Conservation (phyloP, 2,797 vertebrate species). For the Scleropages formosus region DNA sequence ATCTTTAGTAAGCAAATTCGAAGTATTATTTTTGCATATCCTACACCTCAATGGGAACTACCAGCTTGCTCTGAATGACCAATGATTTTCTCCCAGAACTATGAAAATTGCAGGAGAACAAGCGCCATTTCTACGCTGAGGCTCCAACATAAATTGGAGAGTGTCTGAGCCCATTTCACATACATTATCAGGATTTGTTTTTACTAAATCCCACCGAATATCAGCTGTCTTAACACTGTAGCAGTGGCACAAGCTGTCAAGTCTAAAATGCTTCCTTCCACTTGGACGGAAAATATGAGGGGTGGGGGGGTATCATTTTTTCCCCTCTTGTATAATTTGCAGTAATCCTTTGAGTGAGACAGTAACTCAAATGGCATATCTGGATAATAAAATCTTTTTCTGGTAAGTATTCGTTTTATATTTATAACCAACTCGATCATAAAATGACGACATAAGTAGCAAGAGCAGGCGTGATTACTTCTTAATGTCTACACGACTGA, state of each 20-base stretch:
- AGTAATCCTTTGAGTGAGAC: constrained; percentile 71
- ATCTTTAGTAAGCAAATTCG: no score
- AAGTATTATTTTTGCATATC: no score
- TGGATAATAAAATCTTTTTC: constrained; percentile 74
- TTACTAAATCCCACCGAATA: constrained; percentile 66
- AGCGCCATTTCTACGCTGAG: background rate
- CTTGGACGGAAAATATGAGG: constrained; percentile 43
- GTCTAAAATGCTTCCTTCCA: constrained; percentile 70
- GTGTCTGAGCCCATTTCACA: constrained; percentile 11
- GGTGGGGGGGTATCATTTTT: constrained; percentile 66
- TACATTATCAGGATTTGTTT: constrained; percentile 4
- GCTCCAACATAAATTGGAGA: constrained; percentile 7
- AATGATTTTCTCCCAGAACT: no score
- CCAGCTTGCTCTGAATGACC: no score
- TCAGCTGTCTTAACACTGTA: constrained; percentile 70
- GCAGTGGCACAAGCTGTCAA: constrained; percentile 72
- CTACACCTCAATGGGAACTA: no score
- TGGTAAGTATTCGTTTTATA: constrained; percentile 71
- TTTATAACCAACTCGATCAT: constrained; percentile 71
- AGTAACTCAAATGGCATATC: constrained; percentile 71
- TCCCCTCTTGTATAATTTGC: constrained; percentile 60
- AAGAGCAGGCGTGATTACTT: constrained; percentile 67
- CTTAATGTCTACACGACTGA: constrained; percentile 16
- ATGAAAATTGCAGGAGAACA: no score
- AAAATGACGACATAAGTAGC: constrained; percentile 64